Evolutionary conservation across 2,888 invertebrate species (phyloP), one percentile per base, ranked within the genome.

Genomic region (Caradrina kadenii): DNA sequence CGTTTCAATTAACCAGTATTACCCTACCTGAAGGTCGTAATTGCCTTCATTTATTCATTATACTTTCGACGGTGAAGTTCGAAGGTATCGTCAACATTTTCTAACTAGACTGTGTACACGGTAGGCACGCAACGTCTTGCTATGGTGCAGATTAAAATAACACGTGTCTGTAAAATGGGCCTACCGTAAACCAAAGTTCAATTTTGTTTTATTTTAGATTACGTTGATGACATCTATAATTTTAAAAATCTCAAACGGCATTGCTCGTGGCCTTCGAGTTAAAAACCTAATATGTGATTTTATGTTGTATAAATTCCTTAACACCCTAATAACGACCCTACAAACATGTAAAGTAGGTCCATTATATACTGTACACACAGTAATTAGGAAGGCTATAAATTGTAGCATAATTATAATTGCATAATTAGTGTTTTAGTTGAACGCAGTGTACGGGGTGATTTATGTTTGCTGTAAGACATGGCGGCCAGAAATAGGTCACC

Each of bases 51-150:
- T 17, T 15, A 76, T 99, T 99, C 94, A 99, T 99, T 86, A 98
- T 99, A 0, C 96, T 99, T 82, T 99, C 99, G 92, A 99, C 99
- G 90, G 99, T 99, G 19, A n/a, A 49, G n/a, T 49, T 17, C 19
- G 49, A 49, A 19, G 49, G 49, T 4, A n/a, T 48, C n/a, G n/a
- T 48, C 48, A 13, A 48, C 48, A 48, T 99, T 90, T 99, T 99
- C 97, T 99, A 15, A 45, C 45, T 45, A 99, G 96, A 99, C 99
- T 0, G 99, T 99, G 76, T 98, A 99, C 95, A 99, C 99, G 94
- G 96, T 99, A 87, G 97, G 99, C 90, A 99, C 99, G 80, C 99
- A 99, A 94, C 97, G 99, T 86, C 99, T 99, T 76, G 99, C 99
- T 86, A 99, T 99, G 99, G 99, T 99, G 86, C 99, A 99, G 96